These are phyloP conservation scores for Dynastes tityus DNA, from an alignment of 2,888 invertebrate species.

Conservation along the genomic window DNA sequence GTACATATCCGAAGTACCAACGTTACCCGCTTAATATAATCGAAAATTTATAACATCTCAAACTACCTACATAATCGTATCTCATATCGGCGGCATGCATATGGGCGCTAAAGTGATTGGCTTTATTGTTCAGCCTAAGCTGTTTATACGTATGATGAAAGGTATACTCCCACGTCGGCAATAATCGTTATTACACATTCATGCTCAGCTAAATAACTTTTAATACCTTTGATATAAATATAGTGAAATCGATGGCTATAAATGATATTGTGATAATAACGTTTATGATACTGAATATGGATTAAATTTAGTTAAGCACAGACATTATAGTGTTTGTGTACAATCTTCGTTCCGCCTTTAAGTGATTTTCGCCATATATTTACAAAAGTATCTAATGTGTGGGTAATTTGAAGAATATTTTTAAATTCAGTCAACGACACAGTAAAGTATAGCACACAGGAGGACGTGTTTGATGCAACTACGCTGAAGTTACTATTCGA, in stretches of 20 bases:
- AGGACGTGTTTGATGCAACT: no score
- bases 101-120: not conserved
- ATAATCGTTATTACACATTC: not conserved
- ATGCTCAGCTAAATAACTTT: slow-evolving; percentile 2
- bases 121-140: slow-evolving; percentile 4
- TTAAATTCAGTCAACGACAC: no score
- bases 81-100: not conserved
- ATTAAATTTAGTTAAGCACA: not conserved
- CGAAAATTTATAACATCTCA: not conserved
- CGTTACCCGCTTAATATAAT: not conserved
- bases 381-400: no score
- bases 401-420: no score
- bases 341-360: no score
- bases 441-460: no score
- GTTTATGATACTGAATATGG: not conserved
- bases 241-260: not conserved
- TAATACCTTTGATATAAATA: not conserved
- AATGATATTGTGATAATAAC: slow-evolving; percentile 1
- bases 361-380: no score
- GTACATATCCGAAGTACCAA: not conserved
- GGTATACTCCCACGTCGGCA: not conserved
- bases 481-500: no score
- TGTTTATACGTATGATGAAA: not conserved
- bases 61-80: not conserved
- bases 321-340: not conserved